Conservation (phyloP, 2,113 vertebrate genomes). For the Oreotragus oreotragus region DNA sequence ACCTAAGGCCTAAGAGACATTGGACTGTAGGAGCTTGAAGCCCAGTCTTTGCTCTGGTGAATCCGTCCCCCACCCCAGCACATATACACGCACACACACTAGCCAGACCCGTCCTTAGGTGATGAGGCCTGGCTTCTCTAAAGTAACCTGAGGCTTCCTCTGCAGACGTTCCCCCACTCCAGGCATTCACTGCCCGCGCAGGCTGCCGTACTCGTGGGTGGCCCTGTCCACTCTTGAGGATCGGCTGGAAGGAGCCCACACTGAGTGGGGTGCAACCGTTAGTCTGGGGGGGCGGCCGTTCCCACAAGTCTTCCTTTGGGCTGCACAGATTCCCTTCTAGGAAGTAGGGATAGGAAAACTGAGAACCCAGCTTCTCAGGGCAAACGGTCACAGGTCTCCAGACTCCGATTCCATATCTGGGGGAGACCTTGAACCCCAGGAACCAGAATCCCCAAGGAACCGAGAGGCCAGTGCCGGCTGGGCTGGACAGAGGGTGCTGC, state of each 20-base stretch:
- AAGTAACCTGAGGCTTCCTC: neutral
- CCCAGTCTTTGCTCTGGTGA: neutral
- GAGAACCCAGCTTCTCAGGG: neutral
- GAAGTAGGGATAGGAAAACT: neutral
- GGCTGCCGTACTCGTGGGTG: neutral
- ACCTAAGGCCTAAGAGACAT: neutral
- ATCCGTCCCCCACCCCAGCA: fast-evolving
- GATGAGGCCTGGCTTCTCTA: neutral
- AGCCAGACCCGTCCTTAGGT: neutral
- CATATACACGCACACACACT: no score
- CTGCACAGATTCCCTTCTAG: neutral
- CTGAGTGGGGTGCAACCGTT: neutral
- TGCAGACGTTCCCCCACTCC: neutral
- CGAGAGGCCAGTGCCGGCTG: neutral
- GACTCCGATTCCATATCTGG: neutral
- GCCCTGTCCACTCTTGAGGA: neutral
- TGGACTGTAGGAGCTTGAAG: neutral
- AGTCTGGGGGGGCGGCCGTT: neutral
- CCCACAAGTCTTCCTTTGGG: neutral
- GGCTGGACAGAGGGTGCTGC: neutral
- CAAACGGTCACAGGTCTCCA: neutral
- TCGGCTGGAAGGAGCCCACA: neutral
- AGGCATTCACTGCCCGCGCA: neutral
- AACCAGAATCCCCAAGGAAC: neutral
- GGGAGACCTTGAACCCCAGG: neutral